Conservation (phyloP, 2,888 invertebrate species). For the Drosophila kambysellisi region DNA sequence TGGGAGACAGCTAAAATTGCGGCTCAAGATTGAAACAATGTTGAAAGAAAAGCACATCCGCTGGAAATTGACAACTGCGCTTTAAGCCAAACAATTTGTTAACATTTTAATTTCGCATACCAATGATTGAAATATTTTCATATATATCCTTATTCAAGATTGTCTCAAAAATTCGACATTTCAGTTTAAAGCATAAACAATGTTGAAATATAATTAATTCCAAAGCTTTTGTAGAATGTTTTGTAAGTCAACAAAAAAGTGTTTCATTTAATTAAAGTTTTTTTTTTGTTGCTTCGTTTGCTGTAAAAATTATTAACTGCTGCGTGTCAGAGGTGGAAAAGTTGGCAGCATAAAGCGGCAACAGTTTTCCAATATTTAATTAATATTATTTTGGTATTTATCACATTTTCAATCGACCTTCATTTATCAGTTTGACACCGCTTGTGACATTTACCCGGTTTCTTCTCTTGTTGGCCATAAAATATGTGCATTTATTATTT, state of each 20-base stretch:
- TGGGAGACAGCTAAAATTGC: slow-evolving; percentile 2
- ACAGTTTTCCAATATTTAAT: slow-evolving; percentile 29
- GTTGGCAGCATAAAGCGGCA: slow-evolving; percentile 1
- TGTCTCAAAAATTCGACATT: neutral
- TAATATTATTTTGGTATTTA: slow-evolving; percentile 47
- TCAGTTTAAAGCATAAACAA: neutral
- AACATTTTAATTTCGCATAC: slow-evolving; percentile 30
- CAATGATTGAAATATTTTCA: neutral
- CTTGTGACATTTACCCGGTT: neutral
- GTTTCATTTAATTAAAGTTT: slow-evolving; percentile 22
- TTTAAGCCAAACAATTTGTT: slow-evolving; percentile 13
- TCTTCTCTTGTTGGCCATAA: neutral
- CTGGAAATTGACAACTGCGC: slow-evolving; percentile 45
- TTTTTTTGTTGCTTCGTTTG: neutral
- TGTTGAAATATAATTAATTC: neutral
- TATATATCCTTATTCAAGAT: neutral
- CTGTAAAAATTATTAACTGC: slow-evolving; percentile 14
- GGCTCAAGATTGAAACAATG: slow-evolving; percentile 40
- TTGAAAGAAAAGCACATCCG: slow-evolving; percentile 18
- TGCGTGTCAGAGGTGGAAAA: slow-evolving; percentile 19
- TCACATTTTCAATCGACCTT: slow-evolving; percentile 51
- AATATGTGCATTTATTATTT: slow-evolving; percentile 53
- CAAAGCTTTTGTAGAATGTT: slow-evolving; percentile 2
- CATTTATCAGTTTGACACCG: slow-evolving; percentile 60
- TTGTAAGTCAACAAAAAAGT: slow-evolving; percentile 6